These are phyloP conservation scores for Sycophila sp. DNA, from an alignment of 1,140 invertebrate species.

Conservation along the genomic window DNA sequence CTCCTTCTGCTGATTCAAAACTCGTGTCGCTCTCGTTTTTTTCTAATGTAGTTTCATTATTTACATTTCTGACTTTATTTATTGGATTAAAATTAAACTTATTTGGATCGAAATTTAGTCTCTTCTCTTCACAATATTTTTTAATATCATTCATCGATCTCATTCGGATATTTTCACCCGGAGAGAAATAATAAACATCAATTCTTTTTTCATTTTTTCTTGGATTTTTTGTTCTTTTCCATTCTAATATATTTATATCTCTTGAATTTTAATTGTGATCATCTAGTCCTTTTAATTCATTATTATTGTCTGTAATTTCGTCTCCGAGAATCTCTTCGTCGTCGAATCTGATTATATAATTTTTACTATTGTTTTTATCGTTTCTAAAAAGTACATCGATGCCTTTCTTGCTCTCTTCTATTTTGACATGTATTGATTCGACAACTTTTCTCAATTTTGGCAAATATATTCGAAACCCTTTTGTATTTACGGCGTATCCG, in stretches of 20 bases:
- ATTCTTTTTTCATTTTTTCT: constrained; percentile 1
- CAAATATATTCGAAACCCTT: constrained; percentile 9
- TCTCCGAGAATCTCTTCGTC: background rate
- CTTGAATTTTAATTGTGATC: background rate
- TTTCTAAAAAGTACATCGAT: background rate
- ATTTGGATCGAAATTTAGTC: background rate
- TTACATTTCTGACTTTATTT: background rate
- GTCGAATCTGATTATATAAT: background rate
- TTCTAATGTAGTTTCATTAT: background rate
- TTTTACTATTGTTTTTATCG: background rate
- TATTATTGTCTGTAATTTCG: background rate
- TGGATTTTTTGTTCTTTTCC: constrained; percentile 9
- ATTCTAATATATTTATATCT: background rate
- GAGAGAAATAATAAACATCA: constrained; percentile 6
- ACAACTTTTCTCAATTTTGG: background rate
- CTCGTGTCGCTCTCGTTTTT: background rate
- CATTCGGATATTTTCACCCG: background rate
- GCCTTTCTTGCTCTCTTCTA: constrained; percentile 16
- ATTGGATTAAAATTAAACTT: background rate
- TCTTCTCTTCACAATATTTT: background rate
- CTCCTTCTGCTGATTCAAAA: background rate
- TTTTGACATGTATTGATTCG: constrained; percentile 10
- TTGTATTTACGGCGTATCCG: constrained; percentile 9
- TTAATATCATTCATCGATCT: background rate
- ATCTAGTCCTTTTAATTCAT: background rate